These are phyloP conservation scores for Aurelia sp. DNA, from an alignment of 30 jellyfish, hydroid and myxozoan species.

Conservation along the genomic window DNA sequence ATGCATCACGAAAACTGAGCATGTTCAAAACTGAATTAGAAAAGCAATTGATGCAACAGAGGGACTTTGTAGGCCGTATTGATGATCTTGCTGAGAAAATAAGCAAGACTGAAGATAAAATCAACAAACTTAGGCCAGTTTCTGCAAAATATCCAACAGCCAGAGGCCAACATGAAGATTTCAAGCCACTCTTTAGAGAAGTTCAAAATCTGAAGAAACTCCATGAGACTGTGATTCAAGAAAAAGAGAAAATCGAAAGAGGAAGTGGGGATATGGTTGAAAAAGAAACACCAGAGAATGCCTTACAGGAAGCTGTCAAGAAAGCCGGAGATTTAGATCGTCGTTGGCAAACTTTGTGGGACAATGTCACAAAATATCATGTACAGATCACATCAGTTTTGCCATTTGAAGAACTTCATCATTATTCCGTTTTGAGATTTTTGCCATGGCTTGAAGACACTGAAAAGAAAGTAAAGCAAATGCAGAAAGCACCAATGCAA, in stretches of 20 bases:
- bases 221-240: conserved; percentile 62
- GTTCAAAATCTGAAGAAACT: conserved; percentile 61
- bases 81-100: conserved; percentile 63
- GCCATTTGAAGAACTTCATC: conserved; percentile 87
- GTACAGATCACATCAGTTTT: conserved; percentile 81
- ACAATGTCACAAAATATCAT: conserved; percentile 64
- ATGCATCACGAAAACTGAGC: conserved; percentile 66
- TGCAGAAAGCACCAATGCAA: conserved; percentile 48
- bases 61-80: conserved; percentile 53
- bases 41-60: conserved; percentile 63
- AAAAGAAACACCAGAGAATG: conserved; percentile 4
- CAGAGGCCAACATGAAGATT: conserved; percentile 85
- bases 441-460: conserved; percentile 92
- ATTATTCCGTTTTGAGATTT: conserved; percentile 67
- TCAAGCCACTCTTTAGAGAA: conserved; percentile 87
- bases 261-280: conserved; percentile 32
- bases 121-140: conserved; percentile 76
- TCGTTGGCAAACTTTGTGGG: conserved; percentile 69
- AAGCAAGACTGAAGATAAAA: conserved; percentile 53
- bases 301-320: conserved; percentile 33
- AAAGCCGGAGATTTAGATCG: conserved; percentile 48
- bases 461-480: conserved; percentile 61
- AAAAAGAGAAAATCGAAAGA: conserved; percentile 54
- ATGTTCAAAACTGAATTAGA: conserved; percentile 74
- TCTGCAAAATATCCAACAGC: conserved; percentile 89